These are phyloP conservation scores for Myotis daubentonii DNA, from an alignment of 2,797 vertebrate species.

Conservation along the genomic window DNA sequence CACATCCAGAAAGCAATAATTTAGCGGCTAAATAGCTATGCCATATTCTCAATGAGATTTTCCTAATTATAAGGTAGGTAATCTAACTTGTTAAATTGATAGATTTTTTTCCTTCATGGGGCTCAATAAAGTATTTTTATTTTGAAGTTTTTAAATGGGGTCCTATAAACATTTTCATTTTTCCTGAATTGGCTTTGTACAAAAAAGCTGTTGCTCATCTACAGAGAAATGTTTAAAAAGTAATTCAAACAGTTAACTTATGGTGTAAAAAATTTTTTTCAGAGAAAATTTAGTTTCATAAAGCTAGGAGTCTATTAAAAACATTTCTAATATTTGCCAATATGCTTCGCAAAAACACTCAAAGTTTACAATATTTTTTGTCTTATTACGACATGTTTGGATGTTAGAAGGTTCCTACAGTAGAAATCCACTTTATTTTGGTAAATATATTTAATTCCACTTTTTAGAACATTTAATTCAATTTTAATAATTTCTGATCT, in stretches of 20 bases:
- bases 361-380: constrained; percentile 22
- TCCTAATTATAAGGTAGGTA: not conserved
- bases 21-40: not conserved
- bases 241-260: constrained; percentile 26
- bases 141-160: constrained; percentile 32
- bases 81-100: not conserved
- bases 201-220: constrained; percentile 5
- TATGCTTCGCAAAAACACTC: constrained; percentile 9
- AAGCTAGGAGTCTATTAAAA: constrained; percentile 6
- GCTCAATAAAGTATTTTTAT: constrained; percentile 39
- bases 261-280: not conserved
- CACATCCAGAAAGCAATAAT: not conserved
- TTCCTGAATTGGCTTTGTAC: constrained; percentile 1
- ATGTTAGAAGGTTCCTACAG: not conserved
- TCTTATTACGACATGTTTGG: constrained; percentile 6
- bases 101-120: not conserved
- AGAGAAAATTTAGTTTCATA: constrained; percentile 31
- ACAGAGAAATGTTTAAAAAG: not conserved
- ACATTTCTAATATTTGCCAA: not conserved
- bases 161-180: constrained; percentile 10
- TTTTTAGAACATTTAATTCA: constrained; percentile 46
- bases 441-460: constrained; percentile 19
- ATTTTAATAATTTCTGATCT: constrained; percentile 42
- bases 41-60: not conserved
- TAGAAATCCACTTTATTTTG: constrained; percentile 38